Percentiles rank a stretch among this genome's conserved stretches.
Evolutionary conservation across 2,113 vertebrate genomes (phyloP).

Genomic region (Verasper variegatus): DNA sequence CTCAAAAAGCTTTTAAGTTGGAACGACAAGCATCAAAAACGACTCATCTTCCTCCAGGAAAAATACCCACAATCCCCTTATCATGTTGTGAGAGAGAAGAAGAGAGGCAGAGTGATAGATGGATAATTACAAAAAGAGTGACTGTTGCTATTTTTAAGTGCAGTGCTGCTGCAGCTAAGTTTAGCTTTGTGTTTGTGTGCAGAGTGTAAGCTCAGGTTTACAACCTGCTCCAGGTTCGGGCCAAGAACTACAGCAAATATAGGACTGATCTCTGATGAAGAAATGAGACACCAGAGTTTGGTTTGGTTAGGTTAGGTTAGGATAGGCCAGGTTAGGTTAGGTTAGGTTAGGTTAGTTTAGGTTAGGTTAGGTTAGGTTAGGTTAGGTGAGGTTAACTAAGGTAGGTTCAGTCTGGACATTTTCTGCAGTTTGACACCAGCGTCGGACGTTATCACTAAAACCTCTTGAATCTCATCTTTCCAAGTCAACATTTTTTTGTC

Average conservation of each 20-base stretch:
- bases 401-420: too few species aligned
- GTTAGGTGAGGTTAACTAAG: too few species aligned
- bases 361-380: too few species aligned
- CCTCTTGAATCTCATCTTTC: too few species aligned
- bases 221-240: background rate
- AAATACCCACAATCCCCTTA: constrained; percentile 56
- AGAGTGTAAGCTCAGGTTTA: background rate
- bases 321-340: too few species aligned
- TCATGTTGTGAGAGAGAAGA: constrained; percentile 16
- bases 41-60: constrained; percentile 16
- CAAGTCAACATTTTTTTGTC: too few species aligned
- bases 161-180: constrained; percentile 14
- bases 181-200: constrained; percentile 14
- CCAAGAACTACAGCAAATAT: background rate
- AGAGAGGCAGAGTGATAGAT: constrained; percentile 6
- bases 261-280: background rate
- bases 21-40: constrained; percentile 29
- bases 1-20: constrained; percentile 29
- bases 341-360: too few species aligned
- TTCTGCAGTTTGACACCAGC: too few species aligned
- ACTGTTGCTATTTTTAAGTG: constrained; percentile 53
- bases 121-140: constrained; percentile 37
- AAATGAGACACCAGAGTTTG: background rate
- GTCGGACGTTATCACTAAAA: too few species aligned
- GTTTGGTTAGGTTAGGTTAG: background rate